phyloP scores from a whole-genome alignment of 2,888 invertebrate genomes.

The Geophilus truncorum region DNA sequence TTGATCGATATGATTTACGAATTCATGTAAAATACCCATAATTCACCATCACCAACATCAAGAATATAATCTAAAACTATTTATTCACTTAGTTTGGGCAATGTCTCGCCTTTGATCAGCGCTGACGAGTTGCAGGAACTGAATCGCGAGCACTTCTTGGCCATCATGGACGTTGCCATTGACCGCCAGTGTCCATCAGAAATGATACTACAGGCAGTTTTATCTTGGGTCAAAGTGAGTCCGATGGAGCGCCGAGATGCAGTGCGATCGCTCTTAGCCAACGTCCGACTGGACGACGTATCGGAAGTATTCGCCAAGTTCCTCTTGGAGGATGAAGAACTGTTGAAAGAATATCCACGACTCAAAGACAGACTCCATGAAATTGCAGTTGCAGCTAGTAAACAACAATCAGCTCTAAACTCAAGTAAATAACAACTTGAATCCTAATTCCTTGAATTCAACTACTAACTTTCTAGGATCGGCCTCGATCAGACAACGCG shows the following conservation, averaged over 20 bases:
- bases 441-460: too few relatives aligned
- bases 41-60: neutral
- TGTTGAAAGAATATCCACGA: neutral
- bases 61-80: too few relatives aligned
- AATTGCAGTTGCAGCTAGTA: neutral
- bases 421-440: neutral
- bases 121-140: neutral
- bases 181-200: neutral
- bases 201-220: neutral
- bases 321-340: neutral
- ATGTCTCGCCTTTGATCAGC: neutral
- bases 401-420: neutral
- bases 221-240: neutral
- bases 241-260: neutral
- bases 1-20: neutral
- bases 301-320: neutral
- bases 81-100: neutral
- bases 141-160: neutral
- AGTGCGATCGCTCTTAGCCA: neutral
- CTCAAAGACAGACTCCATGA: neutral
- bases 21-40: neutral
- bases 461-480: neutral
- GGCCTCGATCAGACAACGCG: neutral
- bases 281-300: neutral
- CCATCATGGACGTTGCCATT: conserved; percentile 4